Evolutionary conservation across 2,888 invertebrate genomes (phyloP), one percentile per base, ranked within the genome.

Genomic region (Blastobasis lacticolella): DNA sequence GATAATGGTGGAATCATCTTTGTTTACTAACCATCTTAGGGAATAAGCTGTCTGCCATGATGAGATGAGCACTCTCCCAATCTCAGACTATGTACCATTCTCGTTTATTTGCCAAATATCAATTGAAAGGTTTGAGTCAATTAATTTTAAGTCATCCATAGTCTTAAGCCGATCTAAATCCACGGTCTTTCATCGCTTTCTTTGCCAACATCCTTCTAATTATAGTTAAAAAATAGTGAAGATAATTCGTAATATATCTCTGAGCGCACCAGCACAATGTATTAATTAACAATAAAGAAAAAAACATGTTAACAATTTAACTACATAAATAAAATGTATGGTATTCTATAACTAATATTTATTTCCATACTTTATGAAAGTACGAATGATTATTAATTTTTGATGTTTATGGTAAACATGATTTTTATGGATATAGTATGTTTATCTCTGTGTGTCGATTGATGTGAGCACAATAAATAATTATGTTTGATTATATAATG

Each of bases 61-160:
- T 49, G 51, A 54, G 60, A 63, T 59, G 54, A 60, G 66, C 70
- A 23, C 71, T 70, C 64, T 63, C 65, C 66, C 54, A 49, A 57
- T 57, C 51, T 57, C 60, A 50, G 55, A 49, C 53, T 49, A 57
- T 52, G 49, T 50, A 50, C 45, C 45, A 57, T 54, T 59, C 59
- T 51, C 58, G 71, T 66, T 63, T 61, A 57, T 75, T 72, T 73
- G 76, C 81, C 80, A 79, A 73, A 67, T 67, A 64, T 70, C 67
- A 63, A 69, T 69, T 23, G 23, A 65, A 74, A 71, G 64, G 65
- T 74, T 77, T 70, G 70, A 79, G 86, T 87, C 86, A 87, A 87
- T 87, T 87, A 87, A 78, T 81, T 87, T 86, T 82, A 86, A 85
- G 87, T 86, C 86, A 87, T 84, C 77, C 73, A 79, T 85, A 86